Base-by-base conservation (phyloP, 92 coral and sea anemone genomes). In the Epizoanthus stellaris region DNA sequence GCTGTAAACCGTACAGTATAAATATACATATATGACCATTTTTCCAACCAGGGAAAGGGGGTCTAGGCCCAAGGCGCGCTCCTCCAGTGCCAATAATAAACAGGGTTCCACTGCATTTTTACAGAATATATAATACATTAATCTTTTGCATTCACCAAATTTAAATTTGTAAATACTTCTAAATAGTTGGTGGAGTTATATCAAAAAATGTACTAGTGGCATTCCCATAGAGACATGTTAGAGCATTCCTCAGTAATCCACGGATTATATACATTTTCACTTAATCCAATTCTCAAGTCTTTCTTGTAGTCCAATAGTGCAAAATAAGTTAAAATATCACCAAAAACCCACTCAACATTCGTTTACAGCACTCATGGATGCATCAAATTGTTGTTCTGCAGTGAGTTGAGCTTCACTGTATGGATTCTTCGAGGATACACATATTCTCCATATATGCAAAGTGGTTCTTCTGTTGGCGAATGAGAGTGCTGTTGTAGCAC, bases 391-490 rank as follows among this genome's bases (percentile, higher is more conserved):
- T 66, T 85, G 74, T 13, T 67, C 43, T 0, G 71, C 75, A 43
- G 89, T 66, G 20, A 85, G 61, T 30, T 63, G 13, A 12, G 73
- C 73, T 2, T 63, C 64, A 21, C 82, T 42, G 68, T 75, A 85
- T 43, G 89, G 89, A 76, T 40, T 42, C 76, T 53, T 2, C 36
- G 75, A 20, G 85, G 89, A 47, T 76, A 86, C 6, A 85, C 85
- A 60, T 76, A 52, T n/a, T 86, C 85, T 40, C 85, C 85, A 86
- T 77, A 76, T 12, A 86, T 45, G 38, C 85, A 76, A 13, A 86
- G 84, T 23, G 77, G 76, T 9, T 65, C 42, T 63, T 76, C 89
- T 62, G 71, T 67, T 1, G 89, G 85, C 16, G 85, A 77, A 54
- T 34, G 39, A 6, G 77, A 76, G 56, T 0, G 21, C 11, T 77